Conservation (phyloP, 2,888 invertebrate species). For the Eupithecia centaureata region DNA sequence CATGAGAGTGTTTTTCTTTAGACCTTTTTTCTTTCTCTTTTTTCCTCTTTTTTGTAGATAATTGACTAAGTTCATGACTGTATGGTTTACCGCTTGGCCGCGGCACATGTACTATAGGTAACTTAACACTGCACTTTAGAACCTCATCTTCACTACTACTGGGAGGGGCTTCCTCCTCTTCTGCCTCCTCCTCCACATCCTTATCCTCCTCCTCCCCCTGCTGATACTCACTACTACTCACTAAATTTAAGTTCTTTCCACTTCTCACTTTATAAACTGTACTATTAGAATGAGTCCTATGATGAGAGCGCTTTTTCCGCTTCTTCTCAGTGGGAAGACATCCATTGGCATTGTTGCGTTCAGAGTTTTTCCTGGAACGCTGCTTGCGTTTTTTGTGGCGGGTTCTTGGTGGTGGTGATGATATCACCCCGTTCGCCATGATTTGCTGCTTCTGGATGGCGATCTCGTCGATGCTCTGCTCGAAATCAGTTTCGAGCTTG, state of each 20-base stretch:
- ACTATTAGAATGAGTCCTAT: conserved; percentile 69
- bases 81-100: conserved; percentile 80
- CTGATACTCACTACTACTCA: conserved; percentile 80
- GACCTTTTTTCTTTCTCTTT: conserved; percentile 72
- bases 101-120: conserved; percentile 73
- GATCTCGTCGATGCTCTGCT: conserved; percentile 80
- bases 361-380: conserved; percentile 68
- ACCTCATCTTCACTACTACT: conserved; percentile 80
- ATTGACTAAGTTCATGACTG: conserved; percentile 84
- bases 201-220: conserved; percentile 55
- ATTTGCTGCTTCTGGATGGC: conserved; percentile 70
- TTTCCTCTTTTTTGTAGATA: conserved; percentile 80
- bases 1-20: conserved; percentile 72
- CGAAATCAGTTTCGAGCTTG: conserved; percentile 80
- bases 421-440: conserved; percentile 66
- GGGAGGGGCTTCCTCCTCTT: conserved; percentile 57
- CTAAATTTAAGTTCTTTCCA: conserved; percentile 82
- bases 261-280: conserved; percentile 73
- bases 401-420: conserved; percentile 60
- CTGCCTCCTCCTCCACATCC: conserved; percentile 52
- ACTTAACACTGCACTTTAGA: conserved; percentile 77
- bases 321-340: conserved; percentile 70
- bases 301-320: conserved; percentile 70
- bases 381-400: conserved; percentile 77
- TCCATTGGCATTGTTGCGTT: conserved; percentile 66